A percentile compares a stretch with the other conserved stretches of the same genome.
Conservation (phyloP, 2,888 invertebrate genomes). For the Octonoba sinensis region DNA sequence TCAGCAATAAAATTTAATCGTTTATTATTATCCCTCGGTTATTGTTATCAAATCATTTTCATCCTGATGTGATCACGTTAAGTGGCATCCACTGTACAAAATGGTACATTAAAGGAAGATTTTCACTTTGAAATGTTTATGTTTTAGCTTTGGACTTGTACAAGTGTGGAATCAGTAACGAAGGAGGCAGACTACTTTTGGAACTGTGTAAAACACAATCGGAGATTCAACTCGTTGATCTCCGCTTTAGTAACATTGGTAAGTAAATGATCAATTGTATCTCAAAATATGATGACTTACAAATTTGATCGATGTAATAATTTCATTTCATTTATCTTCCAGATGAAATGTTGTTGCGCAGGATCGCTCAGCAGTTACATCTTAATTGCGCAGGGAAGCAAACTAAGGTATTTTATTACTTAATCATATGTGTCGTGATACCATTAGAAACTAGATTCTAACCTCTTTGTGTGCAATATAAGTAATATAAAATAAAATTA, state of each 20-base stretch:
- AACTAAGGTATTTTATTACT: background rate
- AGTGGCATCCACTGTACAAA: too few species aligned
- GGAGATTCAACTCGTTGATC: conserved; percentile 27
- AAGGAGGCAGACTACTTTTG: conserved; percentile 26
- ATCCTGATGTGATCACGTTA: too few species aligned
- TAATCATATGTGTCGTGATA: background rate
- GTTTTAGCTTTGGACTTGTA: conserved; percentile 43
- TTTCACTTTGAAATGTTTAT: background rate
- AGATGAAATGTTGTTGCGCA: conserved; percentile 22
- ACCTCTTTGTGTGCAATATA: too few species aligned
- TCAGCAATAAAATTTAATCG: too few species aligned
- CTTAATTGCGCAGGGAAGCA: too few species aligned
- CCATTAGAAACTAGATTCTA: too few species aligned
- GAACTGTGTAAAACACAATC: conserved; percentile 1
- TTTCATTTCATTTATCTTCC: background rate
- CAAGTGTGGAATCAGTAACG: conserved; percentile 39
- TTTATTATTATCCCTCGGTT: too few species aligned
- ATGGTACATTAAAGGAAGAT: too few species aligned
- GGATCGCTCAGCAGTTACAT: conserved; percentile 23
- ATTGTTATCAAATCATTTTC: too few species aligned
- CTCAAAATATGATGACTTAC: background rate
- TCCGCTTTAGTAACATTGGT: conserved; percentile 45
- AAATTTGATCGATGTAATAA: too few species aligned
- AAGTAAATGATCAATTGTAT: background rate
- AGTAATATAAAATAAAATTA: too few species aligned